Conservation (phyloP, 2,113 vertebrate species). For the Ibidorhyncha struthersii region DNA sequence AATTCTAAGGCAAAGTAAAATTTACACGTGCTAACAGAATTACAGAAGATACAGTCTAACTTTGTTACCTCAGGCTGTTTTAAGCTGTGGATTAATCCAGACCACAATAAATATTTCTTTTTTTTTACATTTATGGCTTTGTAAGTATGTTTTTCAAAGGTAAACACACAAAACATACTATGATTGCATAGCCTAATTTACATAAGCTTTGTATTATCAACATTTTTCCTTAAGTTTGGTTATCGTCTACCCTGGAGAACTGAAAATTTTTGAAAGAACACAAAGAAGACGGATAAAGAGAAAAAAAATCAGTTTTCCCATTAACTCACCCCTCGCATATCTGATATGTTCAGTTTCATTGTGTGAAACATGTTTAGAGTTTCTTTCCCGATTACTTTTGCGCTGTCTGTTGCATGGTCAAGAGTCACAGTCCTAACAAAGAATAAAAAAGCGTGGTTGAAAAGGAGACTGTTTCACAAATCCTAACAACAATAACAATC, state of each 20-base stretch:
- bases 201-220: not conserved
- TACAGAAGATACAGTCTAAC: not conserved
- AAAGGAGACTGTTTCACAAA: not conserved
- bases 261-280: not conserved
- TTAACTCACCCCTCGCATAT: slow-evolving; percentile 89
- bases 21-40: rapidly evolving
- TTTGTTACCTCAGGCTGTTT: not conserved
- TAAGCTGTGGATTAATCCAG: not conserved
- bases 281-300: not conserved
- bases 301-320: not conserved
- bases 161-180: not conserved
- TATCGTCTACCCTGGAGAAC: not conserved
- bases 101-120: not conserved
- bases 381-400: slow-evolving; percentile 88
- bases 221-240: not conserved
- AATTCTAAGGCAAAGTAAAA: not conserved
- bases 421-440: slow-evolving; percentile 87
- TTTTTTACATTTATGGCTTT: not conserved
- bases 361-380: slow-evolving; percentile 89
- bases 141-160: not conserved
- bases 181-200: not conserved
- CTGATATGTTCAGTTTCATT: slow-evolving; percentile 91
- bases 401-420: slow-evolving; percentile 88
- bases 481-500: not conserved
- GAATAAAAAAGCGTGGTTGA: not conserved